phyloP scores from a whole-genome alignment of 2,113 vertebrate species.

The Hymenochirus boettgeri region DNA sequence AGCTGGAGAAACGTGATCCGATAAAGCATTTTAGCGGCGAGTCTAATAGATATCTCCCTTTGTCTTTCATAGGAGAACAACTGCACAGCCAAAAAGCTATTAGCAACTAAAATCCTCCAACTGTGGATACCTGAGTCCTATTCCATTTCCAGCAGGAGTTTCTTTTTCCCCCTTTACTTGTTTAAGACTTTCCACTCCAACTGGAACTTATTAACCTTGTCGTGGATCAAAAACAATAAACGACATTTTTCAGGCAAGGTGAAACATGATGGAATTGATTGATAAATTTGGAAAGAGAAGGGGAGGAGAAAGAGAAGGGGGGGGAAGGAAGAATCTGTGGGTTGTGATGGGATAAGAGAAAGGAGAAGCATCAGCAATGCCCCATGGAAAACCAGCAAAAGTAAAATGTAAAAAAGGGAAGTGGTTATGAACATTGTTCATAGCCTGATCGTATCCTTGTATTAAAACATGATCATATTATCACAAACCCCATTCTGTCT shows the following conservation, averaged over 20 bases:
- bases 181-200: constrained; percentile 12
- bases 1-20: constrained; percentile 23
- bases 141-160: constrained; percentile 12
- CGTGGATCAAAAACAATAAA: not conserved
- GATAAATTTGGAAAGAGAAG: not conserved
- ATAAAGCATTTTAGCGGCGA: constrained; percentile 18
- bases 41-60: constrained; percentile 21
- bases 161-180: constrained; percentile 22
- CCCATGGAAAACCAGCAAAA: too few relatives aligned
- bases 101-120: constrained; percentile 20
- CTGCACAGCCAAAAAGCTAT: constrained; percentile 18
- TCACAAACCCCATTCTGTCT: too few relatives aligned
- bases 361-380: too few relatives aligned
- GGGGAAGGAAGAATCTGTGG: too few relatives aligned
- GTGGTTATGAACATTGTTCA: too few relatives aligned
- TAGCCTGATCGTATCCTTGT: too few relatives aligned
- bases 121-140: constrained; percentile 23
- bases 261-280: not conserved
- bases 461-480: too few relatives aligned
- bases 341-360: too few relatives aligned
- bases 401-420: too few relatives aligned
- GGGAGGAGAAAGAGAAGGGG: too few relatives aligned
- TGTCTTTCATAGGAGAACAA: constrained; percentile 12
- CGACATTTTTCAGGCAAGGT: not conserved
- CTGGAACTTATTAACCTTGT: constrained; percentile 21